These are phyloP conservation scores for Brevimyrus niger DNA, from an alignment of 2,113 vertebrate genomes.

Conservation along the genomic window DNA sequence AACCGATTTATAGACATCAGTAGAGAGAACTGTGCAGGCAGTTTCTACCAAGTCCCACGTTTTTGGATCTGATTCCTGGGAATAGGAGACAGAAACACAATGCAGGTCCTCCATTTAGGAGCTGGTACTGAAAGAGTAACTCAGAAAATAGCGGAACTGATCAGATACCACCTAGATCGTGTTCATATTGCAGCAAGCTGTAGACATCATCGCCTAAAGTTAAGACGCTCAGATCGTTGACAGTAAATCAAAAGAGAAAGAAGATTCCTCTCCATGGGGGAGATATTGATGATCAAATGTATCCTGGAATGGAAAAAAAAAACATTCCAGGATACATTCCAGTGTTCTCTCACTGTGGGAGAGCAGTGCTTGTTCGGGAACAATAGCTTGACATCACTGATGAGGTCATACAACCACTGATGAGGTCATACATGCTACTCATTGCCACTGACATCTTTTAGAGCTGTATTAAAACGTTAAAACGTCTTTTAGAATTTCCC, in stretches of 20 bases:
- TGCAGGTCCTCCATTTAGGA: neutral
- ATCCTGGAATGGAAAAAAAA: neutral
- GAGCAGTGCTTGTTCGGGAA: neutral
- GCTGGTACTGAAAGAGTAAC: neutral
- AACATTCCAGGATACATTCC: too few relatives aligned
- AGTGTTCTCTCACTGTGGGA: neutral
- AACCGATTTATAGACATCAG: neutral
- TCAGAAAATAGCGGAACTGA: neutral
- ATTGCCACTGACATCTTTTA: neutral
- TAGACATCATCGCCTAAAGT: neutral
- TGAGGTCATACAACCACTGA: neutral
- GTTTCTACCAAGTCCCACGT: neutral
- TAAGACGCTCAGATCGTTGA: neutral
- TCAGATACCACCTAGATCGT: neutral
- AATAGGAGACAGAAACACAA: neutral
- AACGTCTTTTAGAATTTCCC: neutral
- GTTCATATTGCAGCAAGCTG: neutral
- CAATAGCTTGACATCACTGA: neutral
- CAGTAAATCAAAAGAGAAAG: neutral
- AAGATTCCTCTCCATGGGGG: neutral
- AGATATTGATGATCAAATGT: neutral
- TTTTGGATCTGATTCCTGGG: neutral
- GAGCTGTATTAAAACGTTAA: neutral
- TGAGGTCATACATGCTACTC: neutral
- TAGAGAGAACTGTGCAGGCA: neutral